Conservation (phyloP, 2,113 vertebrate genomes). For the Pterophyllum scalare region DNA sequence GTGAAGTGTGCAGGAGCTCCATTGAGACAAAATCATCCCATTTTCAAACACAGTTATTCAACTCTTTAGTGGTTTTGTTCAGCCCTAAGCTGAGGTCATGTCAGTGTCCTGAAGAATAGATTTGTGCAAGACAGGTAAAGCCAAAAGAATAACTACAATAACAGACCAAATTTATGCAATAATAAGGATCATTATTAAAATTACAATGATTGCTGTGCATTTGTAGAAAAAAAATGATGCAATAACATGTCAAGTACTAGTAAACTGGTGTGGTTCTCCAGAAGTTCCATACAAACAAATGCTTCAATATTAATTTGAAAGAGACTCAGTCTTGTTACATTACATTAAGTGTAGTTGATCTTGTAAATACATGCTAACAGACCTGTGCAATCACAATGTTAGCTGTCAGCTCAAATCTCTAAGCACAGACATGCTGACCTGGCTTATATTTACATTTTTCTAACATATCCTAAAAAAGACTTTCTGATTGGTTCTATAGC, state of each 20-base stretch:
- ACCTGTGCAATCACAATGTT: neutral
- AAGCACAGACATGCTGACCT: neutral
- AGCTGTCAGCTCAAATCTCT: too few relatives aligned
- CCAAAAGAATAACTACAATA: neutral
- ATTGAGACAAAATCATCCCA: neutral
- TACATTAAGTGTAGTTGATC: neutral
- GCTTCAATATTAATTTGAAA: neutral
- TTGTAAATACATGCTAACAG: neutral
- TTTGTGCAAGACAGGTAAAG: neutral
- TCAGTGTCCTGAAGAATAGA: rapidly evolving
- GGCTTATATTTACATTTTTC: neutral
- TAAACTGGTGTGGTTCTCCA: neutral
- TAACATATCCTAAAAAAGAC: neutral
- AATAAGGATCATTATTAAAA: neutral
- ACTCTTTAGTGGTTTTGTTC: neutral
- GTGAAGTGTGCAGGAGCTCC: neutral
- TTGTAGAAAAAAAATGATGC: neutral
- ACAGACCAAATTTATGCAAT: neutral
- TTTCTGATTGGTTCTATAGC: neutral
- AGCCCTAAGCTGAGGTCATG: neutral
- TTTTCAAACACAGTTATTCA: neutral
- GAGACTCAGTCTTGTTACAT: neutral
- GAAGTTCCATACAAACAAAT: neutral
- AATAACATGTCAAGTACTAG: neutral
- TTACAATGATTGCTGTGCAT: neutral